These are phyloP conservation scores for Clarias platycephalus DNA, from an alignment of 2,797 vertebrate species.

Conservation along the genomic window DNA sequence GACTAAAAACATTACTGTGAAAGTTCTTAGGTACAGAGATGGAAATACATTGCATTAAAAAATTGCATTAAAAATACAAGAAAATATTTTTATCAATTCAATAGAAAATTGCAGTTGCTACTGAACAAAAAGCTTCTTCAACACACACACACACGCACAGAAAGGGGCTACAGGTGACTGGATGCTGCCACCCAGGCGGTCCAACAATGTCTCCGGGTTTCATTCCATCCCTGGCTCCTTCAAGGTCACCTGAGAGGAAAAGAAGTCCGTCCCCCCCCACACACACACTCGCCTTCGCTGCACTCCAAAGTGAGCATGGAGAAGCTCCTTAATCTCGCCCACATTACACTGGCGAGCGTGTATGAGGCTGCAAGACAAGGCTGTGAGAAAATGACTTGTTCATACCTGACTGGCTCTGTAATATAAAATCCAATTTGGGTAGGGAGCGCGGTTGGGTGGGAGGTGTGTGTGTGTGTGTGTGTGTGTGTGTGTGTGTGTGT, in stretches of 20 bases:
- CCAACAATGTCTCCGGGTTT: constrained; percentile 1
- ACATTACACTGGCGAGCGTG: constrained; percentile 71
- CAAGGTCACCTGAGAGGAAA: constrained; percentile 39
- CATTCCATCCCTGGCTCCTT: constrained; percentile 9
- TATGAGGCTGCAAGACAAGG: constrained; percentile 78
- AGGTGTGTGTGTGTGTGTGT: not conserved
- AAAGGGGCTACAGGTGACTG: constrained; percentile 18
- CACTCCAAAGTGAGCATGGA: constrained; percentile 58
- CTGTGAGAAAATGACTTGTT: constrained; percentile 87
- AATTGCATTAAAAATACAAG: not conserved
- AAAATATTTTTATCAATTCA: too few species aligned
- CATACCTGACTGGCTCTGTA: constrained; percentile 89
- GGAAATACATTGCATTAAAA: too few species aligned
- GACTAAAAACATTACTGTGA: too few species aligned
- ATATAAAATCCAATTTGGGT: constrained; percentile 97
- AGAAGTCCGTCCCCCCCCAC: constrained; percentile 18
- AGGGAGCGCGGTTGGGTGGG: constrained; percentile 65
- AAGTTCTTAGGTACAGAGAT: too few species aligned
- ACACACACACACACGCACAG: not conserved
- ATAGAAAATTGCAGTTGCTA: not conserved
- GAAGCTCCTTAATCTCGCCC: constrained; percentile 68
- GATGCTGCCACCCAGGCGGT: constrained; percentile 8
- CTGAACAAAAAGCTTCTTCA: constrained; percentile 1
- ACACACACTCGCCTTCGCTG: constrained; percentile 3
- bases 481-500: not conserved